Base-by-base conservation (phyloP, 2,113 vertebrate species). In the Cyprinodon variegatus region DNA sequence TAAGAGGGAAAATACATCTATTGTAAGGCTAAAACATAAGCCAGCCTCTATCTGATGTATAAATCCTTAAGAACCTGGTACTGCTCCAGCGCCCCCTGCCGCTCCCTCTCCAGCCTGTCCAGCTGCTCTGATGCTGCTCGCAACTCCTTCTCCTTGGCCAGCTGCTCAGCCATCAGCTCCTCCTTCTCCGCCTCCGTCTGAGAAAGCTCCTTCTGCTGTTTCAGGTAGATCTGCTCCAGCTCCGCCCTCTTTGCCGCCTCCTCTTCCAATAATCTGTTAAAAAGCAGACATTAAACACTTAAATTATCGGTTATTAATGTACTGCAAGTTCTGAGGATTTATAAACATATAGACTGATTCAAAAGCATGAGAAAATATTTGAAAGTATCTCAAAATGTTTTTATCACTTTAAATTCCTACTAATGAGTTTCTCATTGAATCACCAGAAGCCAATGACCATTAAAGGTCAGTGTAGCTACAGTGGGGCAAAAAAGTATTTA, bases 131-230 rank as follows among this genome's bases (percentile, higher is more conserved):
- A 92, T 61, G 97, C 97, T 0, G 93, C 94, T 77, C 97, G 93
- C 60, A 99, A 94, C 8, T 96, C 97, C 37, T 3, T 88, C 15
- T 98, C 97, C 77, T 98, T 97, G 76, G 92, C 81, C 65, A 89
- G 76, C 1, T 92, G 95, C 86, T 96, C 92, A 2, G 93, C 93
- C 90, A 95, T 95, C 90, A 98, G 87, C 91, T 96, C 95, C 92
- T 95, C 95, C 82, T 98, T 98, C 94, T 99, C 96, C 0, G 96
- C 96, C 83, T 97, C 94, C 0, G 96, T 97, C 79, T 94, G 95
- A 77, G 94, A 94, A 77, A 98, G 96, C 80, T 92, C 91, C 91
- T 94, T 94, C 88, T 97, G 96, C 93, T 99, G 98, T 89, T 94
- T 90, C 86, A 94, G 86, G 87, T 97, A 96, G 90, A 97, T 95